A percentile compares a stretch with the other conserved stretches of the same genome.
phyloP scores from a whole-genome alignment of 2,113 vertebrate species.

The Trichechus manatus region DNA sequence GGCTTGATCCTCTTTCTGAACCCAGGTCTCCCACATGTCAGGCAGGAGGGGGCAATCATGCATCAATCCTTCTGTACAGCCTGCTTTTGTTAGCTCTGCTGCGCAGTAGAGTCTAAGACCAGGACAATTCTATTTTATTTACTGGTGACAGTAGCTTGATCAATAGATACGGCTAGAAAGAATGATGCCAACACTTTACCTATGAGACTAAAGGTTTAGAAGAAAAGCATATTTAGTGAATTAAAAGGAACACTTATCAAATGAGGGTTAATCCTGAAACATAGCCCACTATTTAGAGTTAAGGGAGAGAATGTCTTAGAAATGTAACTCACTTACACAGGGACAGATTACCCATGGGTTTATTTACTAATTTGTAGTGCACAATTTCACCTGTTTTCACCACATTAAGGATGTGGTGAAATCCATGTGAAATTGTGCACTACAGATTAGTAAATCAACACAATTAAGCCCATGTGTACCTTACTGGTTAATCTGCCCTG shows the following conservation, averaged over 20 bases:
- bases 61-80: accelerated
- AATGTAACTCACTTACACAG: not conserved
- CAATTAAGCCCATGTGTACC: too few relatives aligned
- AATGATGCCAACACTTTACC: slow-evolving; percentile 42
- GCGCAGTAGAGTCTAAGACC: not conserved
- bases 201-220: slow-evolving; percentile 63
- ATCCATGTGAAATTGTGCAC: too few relatives aligned
- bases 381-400: too few relatives aligned
- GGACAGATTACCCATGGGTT: too few relatives aligned
- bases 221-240: slow-evolving; percentile 52
- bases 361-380: too few relatives aligned
- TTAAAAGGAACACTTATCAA: slow-evolving; percentile 64
- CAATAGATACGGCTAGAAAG: slow-evolving; percentile 53
- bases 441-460: too few relatives aligned
- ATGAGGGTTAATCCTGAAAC: slow-evolving; percentile 45
- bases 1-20: not conserved
- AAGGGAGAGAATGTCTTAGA: not conserved
- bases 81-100: slow-evolving; percentile 59
- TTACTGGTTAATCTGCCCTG: too few relatives aligned
- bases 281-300: not conserved
- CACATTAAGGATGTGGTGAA: too few relatives aligned
- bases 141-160: slow-evolving; percentile 62
- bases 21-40: not conserved
- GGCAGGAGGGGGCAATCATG: accelerated
- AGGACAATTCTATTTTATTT: slow-evolving; percentile 63